These are phyloP conservation scores for Bucco capensis DNA, from an alignment of 2,113 vertebrate species.

Conservation along the genomic window DNA sequence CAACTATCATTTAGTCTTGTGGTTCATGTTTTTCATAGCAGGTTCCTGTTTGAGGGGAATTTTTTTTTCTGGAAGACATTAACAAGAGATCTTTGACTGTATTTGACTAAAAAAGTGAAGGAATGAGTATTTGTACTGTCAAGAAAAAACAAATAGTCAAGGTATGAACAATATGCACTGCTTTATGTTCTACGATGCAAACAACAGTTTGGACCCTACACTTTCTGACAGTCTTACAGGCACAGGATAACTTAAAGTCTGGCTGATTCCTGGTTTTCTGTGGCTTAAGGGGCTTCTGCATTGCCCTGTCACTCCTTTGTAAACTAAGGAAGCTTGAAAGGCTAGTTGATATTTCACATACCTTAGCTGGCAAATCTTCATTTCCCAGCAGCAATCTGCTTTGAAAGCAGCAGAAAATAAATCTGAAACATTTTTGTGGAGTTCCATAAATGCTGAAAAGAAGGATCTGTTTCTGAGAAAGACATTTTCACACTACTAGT, in stretches of 20 bases:
- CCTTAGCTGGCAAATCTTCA: not conserved
- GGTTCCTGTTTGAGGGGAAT: not conserved
- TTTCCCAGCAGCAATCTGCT: not conserved
- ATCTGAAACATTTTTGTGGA: not conserved
- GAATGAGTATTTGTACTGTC: not conserved
- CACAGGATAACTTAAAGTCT: not conserved
- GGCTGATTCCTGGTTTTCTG: not conserved
- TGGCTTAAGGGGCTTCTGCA: not conserved
- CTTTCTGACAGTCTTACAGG: not conserved
- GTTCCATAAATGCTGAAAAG: not conserved
- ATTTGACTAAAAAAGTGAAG: not conserved
- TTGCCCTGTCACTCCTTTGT: not conserved
- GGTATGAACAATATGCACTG: not conserved
- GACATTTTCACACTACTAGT: not conserved
- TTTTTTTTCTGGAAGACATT: not conserved
- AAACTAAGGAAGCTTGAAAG: not conserved
- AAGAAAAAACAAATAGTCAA: not conserved
- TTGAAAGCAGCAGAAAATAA: slow-evolving; percentile 2
- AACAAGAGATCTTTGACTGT: not conserved
- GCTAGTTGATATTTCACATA: not conserved
- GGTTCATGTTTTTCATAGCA: not conserved
- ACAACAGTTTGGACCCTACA: not conserved
- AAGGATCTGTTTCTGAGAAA: not conserved
- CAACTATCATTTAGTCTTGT: not conserved
- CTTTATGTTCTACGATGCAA: not conserved